Base-by-base conservation (phyloP, 2,888 invertebrate species). In the Tetheella fluctuosa region DNA sequence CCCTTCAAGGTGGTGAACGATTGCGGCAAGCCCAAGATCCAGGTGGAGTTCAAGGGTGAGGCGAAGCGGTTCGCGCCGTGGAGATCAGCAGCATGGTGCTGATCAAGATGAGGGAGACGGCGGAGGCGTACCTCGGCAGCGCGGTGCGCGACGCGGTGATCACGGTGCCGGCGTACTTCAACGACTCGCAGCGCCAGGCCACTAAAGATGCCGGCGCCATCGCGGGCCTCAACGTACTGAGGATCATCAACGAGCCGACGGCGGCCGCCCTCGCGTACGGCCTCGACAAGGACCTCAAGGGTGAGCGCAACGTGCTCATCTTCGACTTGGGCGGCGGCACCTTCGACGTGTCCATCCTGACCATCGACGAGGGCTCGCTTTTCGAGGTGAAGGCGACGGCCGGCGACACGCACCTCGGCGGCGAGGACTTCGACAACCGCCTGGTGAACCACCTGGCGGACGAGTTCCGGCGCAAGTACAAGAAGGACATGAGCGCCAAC, bases 191-290 rank as follows among this genome's bases (percentile, higher is more conserved):
- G 79, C 91, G 96, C 0, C 96, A 96, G 84, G 96, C 96, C 54
- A 97, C 97, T 39, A 98, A 98, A 85, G 98, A 98, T 89, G 97
- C 98, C 53, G 98, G 98, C 1, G 95, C 95, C 58, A 96, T 96
- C 79, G 96, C 98, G 48, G 98, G 98, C 0, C 84, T 98, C 55
- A 98, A 98, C 88, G 97, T 98, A 0, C 91, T 98, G 60, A 94
- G 98, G 67, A 98, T 98, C 79, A 97, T 98, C 79, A 97, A 97
- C 84, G 97, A 98, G 81, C 98, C 98, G 3, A 98, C 97, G 1
- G 97, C 97, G 4, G 97, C 97, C 23, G 97, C 97, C 25, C 89
- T 97, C 69, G 97, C 97, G 20, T 97, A 98, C 80, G 97, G 98
- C 15, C 89, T 96, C 60, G 96, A 96, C 80, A 96, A 96, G 83